These are phyloP conservation scores for Odontesthes bonariensis DNA, from an alignment of 2,113 vertebrate species.

Conservation along the genomic window DNA sequence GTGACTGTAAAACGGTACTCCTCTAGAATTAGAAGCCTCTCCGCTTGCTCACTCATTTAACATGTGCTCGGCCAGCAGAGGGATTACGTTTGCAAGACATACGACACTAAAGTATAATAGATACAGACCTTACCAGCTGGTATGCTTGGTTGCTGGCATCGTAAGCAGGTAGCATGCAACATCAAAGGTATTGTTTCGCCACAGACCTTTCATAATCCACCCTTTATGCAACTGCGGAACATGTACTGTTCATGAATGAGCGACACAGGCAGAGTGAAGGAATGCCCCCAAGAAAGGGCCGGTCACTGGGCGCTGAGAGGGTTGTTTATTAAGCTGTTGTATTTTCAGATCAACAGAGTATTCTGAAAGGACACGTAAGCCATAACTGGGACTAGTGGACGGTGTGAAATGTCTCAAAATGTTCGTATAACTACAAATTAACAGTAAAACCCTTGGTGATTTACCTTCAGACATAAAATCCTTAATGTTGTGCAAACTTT, in stretches of 20 bases:
- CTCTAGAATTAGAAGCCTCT: neutral
- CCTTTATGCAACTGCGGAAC: slow-evolving; percentile 25
- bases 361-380: slow-evolving; percentile 1
- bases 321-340: too few species aligned
- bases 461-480: neutral
- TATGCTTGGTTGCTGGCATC: slow-evolving; percentile 6
- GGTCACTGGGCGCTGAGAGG: neutral
- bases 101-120: slow-evolving; percentile 6
- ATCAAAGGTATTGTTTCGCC: slow-evolving; percentile 28
- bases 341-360: neutral
- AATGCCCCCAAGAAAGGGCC: neutral
- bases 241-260: slow-evolving; percentile 11
- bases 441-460: neutral
- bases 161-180: slow-evolving; percentile 50
- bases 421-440: neutral
- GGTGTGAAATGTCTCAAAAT: slow-evolving; percentile 3
- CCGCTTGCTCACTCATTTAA: neutral
- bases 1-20: too few species aligned
- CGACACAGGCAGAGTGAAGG: slow-evolving; percentile 19
- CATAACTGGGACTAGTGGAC: neutral
- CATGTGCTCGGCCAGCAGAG: slow-evolving; percentile 39
- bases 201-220: slow-evolving; percentile 18
- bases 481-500: neutral
- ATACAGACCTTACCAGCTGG: slow-evolving; percentile 17
- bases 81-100: slow-evolving; percentile 22